Evolutionary conservation across 2,113 vertebrate species (phyloP), one percentile per base, ranked within the genome.

Genomic region (Hemibagrus wyckioides): DNA sequence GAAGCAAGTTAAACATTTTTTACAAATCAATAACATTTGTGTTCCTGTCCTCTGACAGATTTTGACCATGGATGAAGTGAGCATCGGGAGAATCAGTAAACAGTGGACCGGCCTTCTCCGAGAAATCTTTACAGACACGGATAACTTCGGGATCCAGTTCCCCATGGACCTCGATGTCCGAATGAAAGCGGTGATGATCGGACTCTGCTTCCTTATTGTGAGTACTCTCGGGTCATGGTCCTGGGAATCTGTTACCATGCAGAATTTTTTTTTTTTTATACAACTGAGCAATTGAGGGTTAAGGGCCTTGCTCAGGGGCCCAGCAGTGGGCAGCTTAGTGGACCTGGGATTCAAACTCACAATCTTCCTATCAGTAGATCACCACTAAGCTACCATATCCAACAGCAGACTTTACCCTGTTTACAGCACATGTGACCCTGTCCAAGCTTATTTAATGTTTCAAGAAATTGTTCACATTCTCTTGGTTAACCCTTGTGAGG

Each of bases 91-190:
- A 92, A 98, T 99, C 93, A 97, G 97, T 63, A 99, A 99, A 89
- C 96, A 98, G 85, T 99, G 98, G 98, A 92, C 94, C 3, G 98
- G 98, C 3, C 52, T 98, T 61, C 85, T 97, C 33, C 95, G 89
- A 89, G 98, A 99, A 90, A 87, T 86, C 0, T 97, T 97, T 91
- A 97, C 98, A 4, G 97, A 98, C 25, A 15, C 95, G 0, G 97
- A 99, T 94, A 98, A 98, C 92, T 99, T 99, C 91, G 97, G 97
- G 1, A 95, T 99, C 91, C 95, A 96, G 88, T 99, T 99, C 84
- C 98, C 98, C 0, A 91, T 96, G 92, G 97, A 99, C 81, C 95
- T 99, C 14, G 97, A 99, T 65, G 97, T 98, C 90, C 97, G 94
- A 90, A 96, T 99, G 92, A 99, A 99, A 92, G 97, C 97, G 9